Base-by-base conservation (phyloP, 2,888 invertebrate genomes). In the Dorcus hopei region DNA sequence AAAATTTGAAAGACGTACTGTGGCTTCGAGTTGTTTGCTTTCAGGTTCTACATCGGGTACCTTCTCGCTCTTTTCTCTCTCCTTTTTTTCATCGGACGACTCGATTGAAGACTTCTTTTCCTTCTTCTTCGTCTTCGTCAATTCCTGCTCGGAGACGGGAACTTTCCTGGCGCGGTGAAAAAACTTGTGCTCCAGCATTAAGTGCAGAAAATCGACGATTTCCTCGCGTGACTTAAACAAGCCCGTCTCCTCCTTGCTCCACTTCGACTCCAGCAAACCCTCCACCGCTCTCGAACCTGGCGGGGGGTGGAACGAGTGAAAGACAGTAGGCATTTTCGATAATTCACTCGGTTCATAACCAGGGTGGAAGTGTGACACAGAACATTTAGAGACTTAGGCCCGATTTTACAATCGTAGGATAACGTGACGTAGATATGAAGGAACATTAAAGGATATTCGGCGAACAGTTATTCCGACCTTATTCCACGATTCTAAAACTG, bases 91-190 rank as follows among this genome's bases (percentile, higher is more conserved):
- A 5, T 80, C 79, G 8, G 72, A 71, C 1, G 61, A 65, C 26
- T 69, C 65, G 56, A 72, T 74, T 45, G 59, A 64, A 23, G 64
- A 64, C 7, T 62, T 68, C 59, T 83, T 83, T 77, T 84, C 84
- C 42, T 76, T 75, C 71, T 85, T 85, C 26, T 81, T 82, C 64
- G 83, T 84, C 1, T 82, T 82, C 71, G 84, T 85, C 59, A 86
- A 74, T 70, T 87, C 87, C 66, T 86, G 85, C 71, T 90, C 89
- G 62, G 85, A 85, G 4, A 90, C 87, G 16, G 90, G 88, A 16
- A 90, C 88, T 81, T 95, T 95, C 73, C 91, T 90, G 66, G 96
- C 97, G 67, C 97, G 88, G 80, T 97, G 97, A 80, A 94, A 97
- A 74, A 97, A 88, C 79, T 96, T 96, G 81, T 96, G 95, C 73